phyloP scores from a whole-genome alignment of 2,113 vertebrate genomes.

The Trochalopteron elliotii region DNA sequence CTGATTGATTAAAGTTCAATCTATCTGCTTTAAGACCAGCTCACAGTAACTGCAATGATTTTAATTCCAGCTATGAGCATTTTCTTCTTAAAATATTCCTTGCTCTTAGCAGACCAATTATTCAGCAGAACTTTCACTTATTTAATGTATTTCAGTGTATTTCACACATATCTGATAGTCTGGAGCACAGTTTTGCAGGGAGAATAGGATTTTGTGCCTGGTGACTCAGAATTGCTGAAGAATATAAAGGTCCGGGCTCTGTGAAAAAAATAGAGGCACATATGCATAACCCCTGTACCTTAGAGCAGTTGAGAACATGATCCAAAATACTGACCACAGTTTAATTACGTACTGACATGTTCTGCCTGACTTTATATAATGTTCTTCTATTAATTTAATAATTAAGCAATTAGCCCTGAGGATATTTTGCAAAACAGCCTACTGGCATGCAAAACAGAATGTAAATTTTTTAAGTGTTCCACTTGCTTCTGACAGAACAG shows the following conservation, averaged over 20 bases:
- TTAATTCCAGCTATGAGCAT: constrained; percentile 71
- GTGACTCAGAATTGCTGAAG: constrained; percentile 60
- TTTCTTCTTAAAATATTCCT: constrained; percentile 61
- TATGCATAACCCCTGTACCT: not conserved
- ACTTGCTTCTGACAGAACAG: not conserved
- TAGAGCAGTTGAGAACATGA: not conserved
- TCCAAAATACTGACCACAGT: not conserved
- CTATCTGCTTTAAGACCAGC: constrained; percentile 58
- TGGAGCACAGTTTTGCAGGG: constrained; percentile 36
- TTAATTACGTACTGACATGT: not conserved
- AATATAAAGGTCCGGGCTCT: not conserved
- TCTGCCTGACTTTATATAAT: constrained; percentile 12
- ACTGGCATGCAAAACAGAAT: not conserved
- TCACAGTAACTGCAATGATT: constrained; percentile 66
- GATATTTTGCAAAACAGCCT: not conserved
- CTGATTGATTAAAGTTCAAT: constrained; percentile 70
- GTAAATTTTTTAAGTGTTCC: not conserved
- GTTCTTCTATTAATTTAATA: constrained; percentile 36
- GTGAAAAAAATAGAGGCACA: not conserved
- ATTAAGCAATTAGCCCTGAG: constrained; percentile 19
- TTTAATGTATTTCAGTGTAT: constrained; percentile 54
- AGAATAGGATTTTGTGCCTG: constrained; percentile 52
- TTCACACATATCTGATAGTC: constrained; percentile 32
- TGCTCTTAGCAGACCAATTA: constrained; percentile 49
- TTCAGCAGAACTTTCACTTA: constrained; percentile 63